phyloP scores from a whole-genome alignment of 2,888 invertebrate genomes.

The Onthophagus sagittarius region DNA sequence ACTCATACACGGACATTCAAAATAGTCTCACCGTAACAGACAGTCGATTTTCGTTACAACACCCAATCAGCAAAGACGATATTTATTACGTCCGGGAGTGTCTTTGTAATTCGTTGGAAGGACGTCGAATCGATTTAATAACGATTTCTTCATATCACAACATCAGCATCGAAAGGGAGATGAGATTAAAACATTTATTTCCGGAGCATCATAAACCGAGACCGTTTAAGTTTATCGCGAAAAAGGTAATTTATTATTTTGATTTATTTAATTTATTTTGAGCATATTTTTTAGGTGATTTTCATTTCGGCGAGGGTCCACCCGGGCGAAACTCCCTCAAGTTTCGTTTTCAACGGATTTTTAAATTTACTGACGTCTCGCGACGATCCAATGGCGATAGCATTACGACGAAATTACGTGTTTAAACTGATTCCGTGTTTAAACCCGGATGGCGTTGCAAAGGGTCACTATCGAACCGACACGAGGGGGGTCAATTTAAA shows the following conservation, averaged over 20 bases:
- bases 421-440: constrained; percentile 89
- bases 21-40: constrained; percentile 69
- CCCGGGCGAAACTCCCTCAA: constrained; percentile 89
- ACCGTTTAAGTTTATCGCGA: constrained; percentile 70
- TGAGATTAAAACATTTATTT: constrained; percentile 67
- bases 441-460: constrained; percentile 86
- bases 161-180: constrained; percentile 68
- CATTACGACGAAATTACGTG: constrained; percentile 71
- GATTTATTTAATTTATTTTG: no score
- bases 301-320: constrained; percentile 87
- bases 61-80: constrained; percentile 55
- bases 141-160: constrained; percentile 81
- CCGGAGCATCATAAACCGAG: constrained; percentile 64
- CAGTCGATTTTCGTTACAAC: constrained; percentile 41
- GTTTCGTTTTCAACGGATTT: constrained; percentile 86
- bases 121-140: constrained; percentile 71
- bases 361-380: constrained; percentile 71
- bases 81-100: constrained; percentile 84
- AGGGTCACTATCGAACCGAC: constrained; percentile 84
- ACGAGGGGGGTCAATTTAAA: constrained; percentile 85
- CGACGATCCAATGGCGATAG: constrained; percentile 70
- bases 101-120: constrained; percentile 74
- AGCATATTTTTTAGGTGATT: constrained; percentile 68
- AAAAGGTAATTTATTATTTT: constrained; percentile 69
- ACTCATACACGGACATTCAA: constrained; percentile 78